Percentiles rank a stretch among this genome's conserved stretches.
phyloP scores from a whole-genome alignment of 2,888 invertebrate genomes.

The Neoscelio sp. region DNA sequence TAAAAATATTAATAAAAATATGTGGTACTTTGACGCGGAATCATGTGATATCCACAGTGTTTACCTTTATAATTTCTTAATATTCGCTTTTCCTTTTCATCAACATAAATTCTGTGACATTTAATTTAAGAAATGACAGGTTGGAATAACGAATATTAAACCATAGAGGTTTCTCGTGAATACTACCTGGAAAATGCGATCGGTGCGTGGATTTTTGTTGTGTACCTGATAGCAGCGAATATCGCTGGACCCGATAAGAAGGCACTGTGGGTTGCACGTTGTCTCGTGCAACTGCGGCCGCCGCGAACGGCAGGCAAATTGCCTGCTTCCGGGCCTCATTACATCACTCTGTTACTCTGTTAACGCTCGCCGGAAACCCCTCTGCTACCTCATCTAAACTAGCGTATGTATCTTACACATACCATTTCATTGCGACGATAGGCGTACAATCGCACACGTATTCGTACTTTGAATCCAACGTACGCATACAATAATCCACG shows the following conservation, averaged over 20 bases:
- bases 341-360: conserved; percentile 83
- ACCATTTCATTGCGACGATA: conserved; percentile 74
- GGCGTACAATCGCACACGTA: conserved; percentile 67
- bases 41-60: no score
- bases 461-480: conserved; percentile 50
- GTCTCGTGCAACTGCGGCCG: conserved; percentile 82
- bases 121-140: not conserved
- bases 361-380: conserved; percentile 83
- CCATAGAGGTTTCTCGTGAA: not conserved
- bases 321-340: conserved; percentile 83
- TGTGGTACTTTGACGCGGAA: no score
- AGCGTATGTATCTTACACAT: conserved; percentile 72
- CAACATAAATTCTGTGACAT: no score
- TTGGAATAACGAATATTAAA: not conserved
- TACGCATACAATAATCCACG: conserved; percentile 47
- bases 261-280: conserved; percentile 78
- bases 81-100: no score
- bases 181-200: no score
- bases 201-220: conserved; percentile 7
- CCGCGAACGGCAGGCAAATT: conserved; percentile 81
- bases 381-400: conserved; percentile 81
- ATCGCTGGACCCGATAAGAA: conserved; percentile 76
- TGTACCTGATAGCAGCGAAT: conserved; percentile 68
- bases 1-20: no score
- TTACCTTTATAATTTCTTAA: no score